These are phyloP conservation scores for Dicrostonyx torquatus DNA, from an alignment of 2,797 vertebrate genomes.

Conservation along the genomic window DNA sequence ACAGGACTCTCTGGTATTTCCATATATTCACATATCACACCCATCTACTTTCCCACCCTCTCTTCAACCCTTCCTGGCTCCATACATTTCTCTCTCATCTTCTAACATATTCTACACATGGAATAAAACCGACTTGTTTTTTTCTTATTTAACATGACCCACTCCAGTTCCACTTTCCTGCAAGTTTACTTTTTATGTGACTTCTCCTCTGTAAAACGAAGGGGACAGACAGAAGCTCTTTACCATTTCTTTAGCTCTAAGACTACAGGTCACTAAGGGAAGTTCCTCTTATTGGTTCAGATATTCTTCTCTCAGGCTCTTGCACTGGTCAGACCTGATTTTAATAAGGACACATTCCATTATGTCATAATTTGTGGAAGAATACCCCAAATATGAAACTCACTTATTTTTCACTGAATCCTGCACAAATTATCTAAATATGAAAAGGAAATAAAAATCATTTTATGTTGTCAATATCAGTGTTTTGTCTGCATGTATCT, in stretches of 20 bases:
- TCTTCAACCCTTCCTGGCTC: background rate
- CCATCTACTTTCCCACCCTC: no score
- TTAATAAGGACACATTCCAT: background rate
- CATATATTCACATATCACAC: no score
- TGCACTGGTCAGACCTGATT: background rate
- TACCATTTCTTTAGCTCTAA: background rate
- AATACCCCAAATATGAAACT: background rate
- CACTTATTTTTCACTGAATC: background rate
- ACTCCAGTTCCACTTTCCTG: background rate
- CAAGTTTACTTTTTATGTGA: background rate
- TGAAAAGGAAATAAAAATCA: background rate
- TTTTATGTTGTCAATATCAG: background rate
- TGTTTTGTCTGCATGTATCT: background rate
- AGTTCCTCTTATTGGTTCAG: background rate
- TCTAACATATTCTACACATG: background rate
- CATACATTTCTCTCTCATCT: background rate
- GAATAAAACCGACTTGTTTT: background rate
- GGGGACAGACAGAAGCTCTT: background rate
- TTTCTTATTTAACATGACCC: background rate
- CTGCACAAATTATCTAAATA: background rate
- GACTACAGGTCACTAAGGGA: background rate
- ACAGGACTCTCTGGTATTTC: background rate
- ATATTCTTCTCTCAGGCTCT: background rate
- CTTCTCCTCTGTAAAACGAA: background rate
- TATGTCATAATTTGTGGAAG: background rate